A percentile compares a stretch with the other conserved stretches of the same genome.
These are phyloP conservation scores for Andrena bicolor DNA, from an alignment of 2,888 invertebrate genomes.

Conservation along the genomic window DNA sequence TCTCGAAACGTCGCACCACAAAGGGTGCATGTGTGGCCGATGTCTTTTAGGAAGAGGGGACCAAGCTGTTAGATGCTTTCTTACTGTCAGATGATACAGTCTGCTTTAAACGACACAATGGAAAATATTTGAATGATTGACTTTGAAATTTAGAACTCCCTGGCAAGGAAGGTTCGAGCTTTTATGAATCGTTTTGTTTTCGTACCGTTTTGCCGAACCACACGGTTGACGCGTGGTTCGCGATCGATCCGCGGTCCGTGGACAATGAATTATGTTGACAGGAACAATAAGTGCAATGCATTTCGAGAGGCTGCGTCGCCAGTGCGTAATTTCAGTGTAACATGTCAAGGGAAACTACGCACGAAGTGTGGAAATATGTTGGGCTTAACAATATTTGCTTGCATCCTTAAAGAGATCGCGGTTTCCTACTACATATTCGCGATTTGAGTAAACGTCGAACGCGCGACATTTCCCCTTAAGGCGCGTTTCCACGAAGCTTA, in stretches of 20 bases:
- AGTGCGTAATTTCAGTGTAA: conserved; percentile 1
- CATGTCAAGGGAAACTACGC: neutral
- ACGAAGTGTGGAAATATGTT: neutral
- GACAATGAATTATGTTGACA: conserved; percentile 8
- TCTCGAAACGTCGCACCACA: neutral
- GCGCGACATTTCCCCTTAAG: neutral
- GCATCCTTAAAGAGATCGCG: too few relatives aligned
- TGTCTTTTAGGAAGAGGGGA: neutral
- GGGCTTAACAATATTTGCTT: neutral
- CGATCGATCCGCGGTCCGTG: conserved; percentile 2
- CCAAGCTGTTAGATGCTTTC: neutral
- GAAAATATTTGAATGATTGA: neutral
- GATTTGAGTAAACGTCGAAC: too few relatives aligned
- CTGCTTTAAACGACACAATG: neutral
- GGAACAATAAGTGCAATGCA: neutral
- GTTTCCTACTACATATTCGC: too few relatives aligned
- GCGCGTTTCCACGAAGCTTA: neutral
- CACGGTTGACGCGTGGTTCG: neutral
- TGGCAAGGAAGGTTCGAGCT: neutral
- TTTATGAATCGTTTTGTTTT: neutral
- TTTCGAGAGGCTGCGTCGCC: neutral
- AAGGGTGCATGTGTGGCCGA: neutral
- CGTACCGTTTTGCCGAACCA: conserved; percentile 3
- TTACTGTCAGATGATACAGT: neutral
- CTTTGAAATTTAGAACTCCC: neutral